A percentile compares a stretch with the other conserved stretches of the same genome.
Evolutionary conservation across 1,140 invertebrate genomes (phyloP).

Genomic region (Drosophila tristis): DNA sequence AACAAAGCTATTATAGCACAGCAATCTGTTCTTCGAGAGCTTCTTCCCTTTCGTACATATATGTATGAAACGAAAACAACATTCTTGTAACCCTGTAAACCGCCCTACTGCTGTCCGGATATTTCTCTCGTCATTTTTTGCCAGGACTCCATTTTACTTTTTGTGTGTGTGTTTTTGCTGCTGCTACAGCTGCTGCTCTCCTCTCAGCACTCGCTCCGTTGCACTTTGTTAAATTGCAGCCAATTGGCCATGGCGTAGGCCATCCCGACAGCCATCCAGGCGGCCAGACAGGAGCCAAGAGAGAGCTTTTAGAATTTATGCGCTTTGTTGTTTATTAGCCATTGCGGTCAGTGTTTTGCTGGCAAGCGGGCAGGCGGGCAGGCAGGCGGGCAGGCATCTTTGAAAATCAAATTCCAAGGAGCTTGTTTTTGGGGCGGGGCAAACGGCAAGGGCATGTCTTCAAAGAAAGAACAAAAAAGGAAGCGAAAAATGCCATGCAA

Average conservation of each 20-base stretch:
- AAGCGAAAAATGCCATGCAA: constrained; percentile 57
- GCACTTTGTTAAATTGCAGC: constrained; percentile 83
- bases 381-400: constrained; percentile 31
- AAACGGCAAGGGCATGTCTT: too few species aligned
- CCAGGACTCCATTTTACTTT: constrained; percentile 26
- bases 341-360: constrained; percentile 69
- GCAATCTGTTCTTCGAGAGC: constrained; percentile 31
- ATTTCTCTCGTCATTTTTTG: constrained; percentile 44
- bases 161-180: constrained; percentile 16
- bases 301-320: constrained; percentile 60
- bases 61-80: constrained; percentile 31
- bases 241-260: constrained; percentile 76
- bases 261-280: constrained; percentile 1
- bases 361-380: constrained; percentile 1
- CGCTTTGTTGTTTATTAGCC: constrained; percentile 77
- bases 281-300: constrained; percentile 10
- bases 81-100: constrained; percentile 3
- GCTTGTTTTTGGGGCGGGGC: constrained; percentile 21
- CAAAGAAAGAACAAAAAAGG: not conserved
- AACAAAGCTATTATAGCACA: constrained; percentile 40
- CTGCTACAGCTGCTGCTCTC: constrained; percentile 33
- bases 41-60: not conserved
- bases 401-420: constrained; percentile 71
- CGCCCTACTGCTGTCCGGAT: constrained; percentile 20
- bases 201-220: constrained; percentile 59